Evolutionary conservation across 2,888 invertebrate species (phyloP).

Genomic region (Mesoligia furuncula): DNA sequence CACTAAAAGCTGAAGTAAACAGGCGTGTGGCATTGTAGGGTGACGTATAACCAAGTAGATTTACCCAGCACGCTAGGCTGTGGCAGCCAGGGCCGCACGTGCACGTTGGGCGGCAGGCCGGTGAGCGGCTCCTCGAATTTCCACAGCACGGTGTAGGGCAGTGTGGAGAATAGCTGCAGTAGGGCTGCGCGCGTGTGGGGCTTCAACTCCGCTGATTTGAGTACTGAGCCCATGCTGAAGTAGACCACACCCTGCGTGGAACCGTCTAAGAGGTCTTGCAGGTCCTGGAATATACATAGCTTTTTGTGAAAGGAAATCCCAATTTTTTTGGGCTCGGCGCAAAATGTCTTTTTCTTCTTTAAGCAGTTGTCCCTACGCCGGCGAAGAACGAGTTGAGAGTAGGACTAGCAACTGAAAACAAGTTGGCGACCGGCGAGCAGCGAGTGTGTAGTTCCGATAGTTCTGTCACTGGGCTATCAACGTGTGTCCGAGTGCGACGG

Average conservation of each 20-base stretch:
- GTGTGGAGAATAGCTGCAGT: constrained; percentile 69
- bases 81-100: constrained; percentile 87
- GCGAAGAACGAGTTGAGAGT: too few species aligned
- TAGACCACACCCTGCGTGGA: constrained; percentile 79
- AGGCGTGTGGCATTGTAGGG: not conserved
- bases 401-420: too few species aligned
- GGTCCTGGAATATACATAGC: constrained; percentile 70
- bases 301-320: not conserved
- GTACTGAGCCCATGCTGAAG: constrained; percentile 83
- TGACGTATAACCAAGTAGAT: not conserved
- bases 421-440: too few species aligned
- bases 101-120: constrained; percentile 82
- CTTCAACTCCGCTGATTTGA: constrained; percentile 71
- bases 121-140: constrained; percentile 85
- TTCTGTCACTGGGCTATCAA: too few species aligned
- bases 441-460: too few species aligned
- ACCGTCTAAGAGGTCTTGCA: constrained; percentile 77
- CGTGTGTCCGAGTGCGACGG: too few species aligned
- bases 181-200: constrained; percentile 67
- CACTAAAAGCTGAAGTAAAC: not conserved
- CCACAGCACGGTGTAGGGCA: constrained; percentile 86
- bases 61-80: constrained; percentile 88
- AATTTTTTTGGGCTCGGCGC: too few species aligned
- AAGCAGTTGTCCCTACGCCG: too few species aligned
- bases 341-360: too few species aligned